phyloP scores from a whole-genome alignment of 2,113 vertebrate genomes.

The Hydrochoerus hydrochaeris region DNA sequence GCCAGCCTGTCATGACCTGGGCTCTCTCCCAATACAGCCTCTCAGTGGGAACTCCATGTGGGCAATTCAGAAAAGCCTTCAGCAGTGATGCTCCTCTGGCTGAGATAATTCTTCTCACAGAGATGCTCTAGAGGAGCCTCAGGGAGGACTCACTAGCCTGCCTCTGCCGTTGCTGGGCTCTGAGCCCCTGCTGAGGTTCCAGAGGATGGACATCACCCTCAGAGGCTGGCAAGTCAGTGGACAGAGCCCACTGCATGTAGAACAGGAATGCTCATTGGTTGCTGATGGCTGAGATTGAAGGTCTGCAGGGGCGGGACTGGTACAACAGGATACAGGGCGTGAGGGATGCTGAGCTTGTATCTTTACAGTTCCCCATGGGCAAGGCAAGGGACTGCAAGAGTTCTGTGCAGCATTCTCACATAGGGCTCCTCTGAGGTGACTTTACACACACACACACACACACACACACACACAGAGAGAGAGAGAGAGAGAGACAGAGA shows the following conservation, averaged over 20 bases:
- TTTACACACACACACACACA: not conserved
- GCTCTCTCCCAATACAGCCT: not conserved
- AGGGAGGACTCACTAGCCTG: not conserved
- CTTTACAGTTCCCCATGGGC: not conserved
- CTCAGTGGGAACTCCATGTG: not conserved
- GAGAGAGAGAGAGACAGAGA: not conserved
- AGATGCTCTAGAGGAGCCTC: not conserved
- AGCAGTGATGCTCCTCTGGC: not conserved
- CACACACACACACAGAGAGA: not conserved
- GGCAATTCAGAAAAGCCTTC: not conserved
- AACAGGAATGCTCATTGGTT: not conserved
- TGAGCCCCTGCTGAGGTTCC: not conserved
- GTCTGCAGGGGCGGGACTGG: not conserved
- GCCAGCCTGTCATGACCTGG: not conserved
- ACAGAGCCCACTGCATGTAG: fast-evolving
- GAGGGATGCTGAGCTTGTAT: not conserved
- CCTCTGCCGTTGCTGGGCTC: fast-evolving
- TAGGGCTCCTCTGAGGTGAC: not conserved
- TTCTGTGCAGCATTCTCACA: not conserved
- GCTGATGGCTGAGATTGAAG: not conserved
- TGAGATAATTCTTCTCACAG: not conserved
- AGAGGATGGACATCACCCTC: not conserved
- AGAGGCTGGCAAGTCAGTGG: not conserved
- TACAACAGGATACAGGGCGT: not conserved
- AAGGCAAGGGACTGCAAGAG: not conserved